A percentile compares a stretch with the other conserved stretches of the same genome.
Evolutionary conservation across 2,797 vertebrate genomes (phyloP).

Genomic region (Etheostoma nigrum): DNA sequence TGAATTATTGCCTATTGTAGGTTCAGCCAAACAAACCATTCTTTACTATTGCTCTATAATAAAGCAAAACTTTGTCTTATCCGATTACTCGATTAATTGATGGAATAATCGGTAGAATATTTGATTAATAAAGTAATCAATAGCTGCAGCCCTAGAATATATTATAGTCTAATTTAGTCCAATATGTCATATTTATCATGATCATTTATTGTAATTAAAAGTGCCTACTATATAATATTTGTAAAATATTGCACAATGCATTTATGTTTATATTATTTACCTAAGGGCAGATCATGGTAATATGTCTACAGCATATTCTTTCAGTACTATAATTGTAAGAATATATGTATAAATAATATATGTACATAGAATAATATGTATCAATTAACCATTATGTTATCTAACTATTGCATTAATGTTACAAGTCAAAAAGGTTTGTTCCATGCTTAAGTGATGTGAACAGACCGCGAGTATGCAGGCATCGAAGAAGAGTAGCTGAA

Average conservation of each 20-base stretch:
- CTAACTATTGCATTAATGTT: background rate
- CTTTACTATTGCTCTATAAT: no score
- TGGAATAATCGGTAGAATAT: no score
- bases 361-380: background rate
- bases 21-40: no score
- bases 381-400: background rate
- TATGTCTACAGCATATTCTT: no score
- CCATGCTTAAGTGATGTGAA: no score
- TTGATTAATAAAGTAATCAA: no score
- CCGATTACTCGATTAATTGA: no score
- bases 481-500: constrained; percentile 3
- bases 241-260: background rate
- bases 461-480: background rate
- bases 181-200: background rate
- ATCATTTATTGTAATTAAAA: background rate
- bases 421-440: background rate
- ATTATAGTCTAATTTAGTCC: background rate
- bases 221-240: background rate
- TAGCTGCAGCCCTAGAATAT: background rate
- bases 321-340: background rate
- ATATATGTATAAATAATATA: background rate
- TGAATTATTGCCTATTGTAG: no score
- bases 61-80: no score
- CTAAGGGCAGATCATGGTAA: background rate
- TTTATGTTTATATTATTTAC: background rate